Evolutionary conservation across 2,888 invertebrate species (phyloP).

Genomic region (Netelia fuscicornis): DNA sequence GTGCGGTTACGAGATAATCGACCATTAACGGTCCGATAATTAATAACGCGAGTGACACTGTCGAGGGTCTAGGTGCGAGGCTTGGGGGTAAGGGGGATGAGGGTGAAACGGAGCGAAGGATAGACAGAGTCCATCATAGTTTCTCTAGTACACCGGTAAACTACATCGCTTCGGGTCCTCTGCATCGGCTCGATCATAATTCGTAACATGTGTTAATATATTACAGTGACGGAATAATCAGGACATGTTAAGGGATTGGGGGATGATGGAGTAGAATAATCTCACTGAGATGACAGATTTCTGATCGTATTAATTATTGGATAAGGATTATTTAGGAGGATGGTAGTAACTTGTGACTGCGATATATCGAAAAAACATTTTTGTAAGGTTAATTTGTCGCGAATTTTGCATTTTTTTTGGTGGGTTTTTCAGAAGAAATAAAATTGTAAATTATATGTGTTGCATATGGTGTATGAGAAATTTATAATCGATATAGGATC

Average conservation of each 20-base stretch:
- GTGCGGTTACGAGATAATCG: constrained; percentile 72
- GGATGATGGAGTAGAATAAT: background rate
- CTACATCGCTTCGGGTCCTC: background rate
- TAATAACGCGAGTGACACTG: constrained; percentile 69
- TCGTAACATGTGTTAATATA: background rate
- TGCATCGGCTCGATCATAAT: background rate
- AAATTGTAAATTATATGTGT: too few species aligned
- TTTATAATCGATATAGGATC: too few species aligned
- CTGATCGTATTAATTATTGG: background rate
- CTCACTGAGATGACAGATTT: background rate
- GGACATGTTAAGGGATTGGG: background rate
- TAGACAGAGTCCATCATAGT: background rate
- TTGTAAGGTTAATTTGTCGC: too few species aligned
- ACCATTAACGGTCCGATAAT: constrained; percentile 72
- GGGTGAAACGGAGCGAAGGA: background rate
- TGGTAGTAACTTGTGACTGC: too few species aligned
- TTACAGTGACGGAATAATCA: background rate
- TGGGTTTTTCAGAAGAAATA: too few species aligned
- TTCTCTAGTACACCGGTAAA: background rate
- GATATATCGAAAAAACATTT: too few species aligned
- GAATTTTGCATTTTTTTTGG: too few species aligned
- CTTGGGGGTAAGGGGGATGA: background rate
- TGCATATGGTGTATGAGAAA: too few species aligned
- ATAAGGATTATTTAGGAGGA: too few species aligned
- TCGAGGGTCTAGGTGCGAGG: background rate